Percentiles rank a stretch among this genome's conserved stretches.
Conservation (phyloP, 1,140 invertebrate genomes). For the Papilio machaon region DNA sequence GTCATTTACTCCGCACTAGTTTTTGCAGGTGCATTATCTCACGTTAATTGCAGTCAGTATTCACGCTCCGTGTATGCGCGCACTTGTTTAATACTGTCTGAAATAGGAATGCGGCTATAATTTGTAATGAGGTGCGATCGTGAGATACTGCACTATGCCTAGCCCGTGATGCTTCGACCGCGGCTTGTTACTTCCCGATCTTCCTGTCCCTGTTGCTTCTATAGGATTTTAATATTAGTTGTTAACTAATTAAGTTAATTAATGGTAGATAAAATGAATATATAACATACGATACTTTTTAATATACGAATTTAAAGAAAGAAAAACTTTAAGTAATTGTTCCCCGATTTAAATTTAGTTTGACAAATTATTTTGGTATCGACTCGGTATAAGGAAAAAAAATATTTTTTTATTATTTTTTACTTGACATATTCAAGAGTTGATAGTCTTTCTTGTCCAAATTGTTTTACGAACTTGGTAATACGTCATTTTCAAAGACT, state of each 20-base stretch:
- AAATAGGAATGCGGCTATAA: constrained; percentile 39
- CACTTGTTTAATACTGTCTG: constrained; percentile 35
- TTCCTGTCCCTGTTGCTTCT: neutral
- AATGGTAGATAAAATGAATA: too few relatives aligned
- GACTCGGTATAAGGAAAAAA: too few relatives aligned
- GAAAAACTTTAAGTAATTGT: too few relatives aligned
- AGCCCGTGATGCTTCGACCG: constrained; percentile 5
- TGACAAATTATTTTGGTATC: too few relatives aligned
- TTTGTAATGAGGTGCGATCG: constrained; percentile 40
- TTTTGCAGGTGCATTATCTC: constrained; percentile 37
- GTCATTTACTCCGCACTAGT: constrained; percentile 36
- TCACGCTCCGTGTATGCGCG: constrained; percentile 33
- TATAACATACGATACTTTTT: too few relatives aligned
- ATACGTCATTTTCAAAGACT: neutral
- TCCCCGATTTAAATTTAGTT: too few relatives aligned
- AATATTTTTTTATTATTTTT: neutral
- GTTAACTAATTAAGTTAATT: neutral
- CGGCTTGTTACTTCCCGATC: neutral
- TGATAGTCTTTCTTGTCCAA: neutral
- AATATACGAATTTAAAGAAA: too few relatives aligned
- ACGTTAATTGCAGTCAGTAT: constrained; percentile 36
- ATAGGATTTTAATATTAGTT: neutral
- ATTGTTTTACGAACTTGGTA: neutral
- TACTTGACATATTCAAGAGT: neutral
- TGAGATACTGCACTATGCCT: constrained; percentile 35